A percentile compares a stretch with the other conserved stretches of the same genome.
These are phyloP conservation scores for Oedothorax gibbosus DNA, from an alignment of 1,140 invertebrate species.

Conservation along the genomic window DNA sequence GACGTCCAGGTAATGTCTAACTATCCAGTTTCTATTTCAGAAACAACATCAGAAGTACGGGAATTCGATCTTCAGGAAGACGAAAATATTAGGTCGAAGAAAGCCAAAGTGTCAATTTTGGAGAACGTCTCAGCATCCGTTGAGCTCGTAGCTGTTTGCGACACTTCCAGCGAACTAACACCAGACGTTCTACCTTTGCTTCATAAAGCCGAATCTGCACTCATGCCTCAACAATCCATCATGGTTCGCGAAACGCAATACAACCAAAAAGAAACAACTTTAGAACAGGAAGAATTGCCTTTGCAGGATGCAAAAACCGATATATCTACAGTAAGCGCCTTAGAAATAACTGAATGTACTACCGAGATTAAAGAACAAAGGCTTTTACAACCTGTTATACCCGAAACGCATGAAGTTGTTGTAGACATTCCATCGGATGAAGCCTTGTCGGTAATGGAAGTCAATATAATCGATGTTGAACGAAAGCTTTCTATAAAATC, in stretches of 20 bases:
- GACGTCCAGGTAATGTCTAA: constrained; percentile 56
- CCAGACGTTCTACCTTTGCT: constrained; percentile 38
- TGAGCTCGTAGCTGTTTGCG: constrained; percentile 46
- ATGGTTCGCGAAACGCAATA: constrained; percentile 68
- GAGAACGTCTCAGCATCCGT: constrained; percentile 38
- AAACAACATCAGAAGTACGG: constrained; percentile 59
- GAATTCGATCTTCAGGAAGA: constrained; percentile 37
- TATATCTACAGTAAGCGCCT: constrained; percentile 65
- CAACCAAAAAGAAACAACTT: constrained; percentile 73
- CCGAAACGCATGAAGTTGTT: constrained; percentile 62
- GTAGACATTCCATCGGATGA: constrained; percentile 31
- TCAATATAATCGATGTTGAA: constrained; percentile 34
- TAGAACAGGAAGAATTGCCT: constrained; percentile 65
- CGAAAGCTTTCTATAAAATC: constrained; percentile 34
- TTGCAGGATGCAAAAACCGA: constrained; percentile 68
- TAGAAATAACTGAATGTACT: constrained; percentile 62
- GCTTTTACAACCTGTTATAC: constrained; percentile 68
- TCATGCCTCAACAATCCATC: constrained; percentile 50
- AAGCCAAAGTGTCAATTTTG: constrained; percentile 46
- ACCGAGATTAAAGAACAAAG: constrained; percentile 67
- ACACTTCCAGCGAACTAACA: constrained; percentile 50
- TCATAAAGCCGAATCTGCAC: constrained; percentile 36
- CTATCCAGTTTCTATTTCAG: constrained; percentile 62
- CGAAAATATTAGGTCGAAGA: constrained; percentile 18
- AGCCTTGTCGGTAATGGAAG: constrained; percentile 53